A percentile compares a stretch with the other conserved stretches of the same genome.
phyloP scores from a whole-genome alignment of 2,888 invertebrate genomes.

The Dicycla oo region DNA sequence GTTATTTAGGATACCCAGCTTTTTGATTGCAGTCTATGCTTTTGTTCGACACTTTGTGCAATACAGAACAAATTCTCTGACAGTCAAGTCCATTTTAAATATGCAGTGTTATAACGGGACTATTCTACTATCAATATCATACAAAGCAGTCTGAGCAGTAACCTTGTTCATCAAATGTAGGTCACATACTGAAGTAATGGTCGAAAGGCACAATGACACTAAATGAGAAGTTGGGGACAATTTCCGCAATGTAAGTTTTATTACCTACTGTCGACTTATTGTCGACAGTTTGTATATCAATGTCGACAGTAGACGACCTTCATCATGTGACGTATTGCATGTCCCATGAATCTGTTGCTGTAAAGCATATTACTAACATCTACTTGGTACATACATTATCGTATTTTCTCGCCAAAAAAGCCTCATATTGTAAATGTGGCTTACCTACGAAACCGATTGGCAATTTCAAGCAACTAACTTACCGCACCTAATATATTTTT shows the following conservation, averaged over 20 bases:
- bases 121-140: not conserved
- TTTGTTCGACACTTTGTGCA: not conserved
- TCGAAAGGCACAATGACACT: conserved; percentile 33
- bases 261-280: conserved; percentile 17
- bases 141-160: not conserved
- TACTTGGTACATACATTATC: not conserved
- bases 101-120: not conserved
- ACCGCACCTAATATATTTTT: not conserved
- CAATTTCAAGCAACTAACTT: not conserved
- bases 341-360: not conserved
- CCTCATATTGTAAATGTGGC: not conserved
- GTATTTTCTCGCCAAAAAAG: not conserved
- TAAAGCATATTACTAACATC: not conserved
- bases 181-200: conserved; percentile 13
- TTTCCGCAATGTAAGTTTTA: conserved; percentile 41
- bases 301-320: conserved; percentile 32
- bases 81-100: not conserved
- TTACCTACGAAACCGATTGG: not conserved
- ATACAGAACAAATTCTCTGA: not conserved
- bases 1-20: too few species aligned
- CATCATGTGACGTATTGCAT: not conserved
- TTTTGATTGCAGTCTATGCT: too few species aligned
- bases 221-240: conserved; percentile 11
- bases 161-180: conserved; percentile 9
- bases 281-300: too few species aligned